Evolutionary conservation across 1,140 invertebrate species (phyloP), one percentile per base, ranked within the genome.

Genomic region (Zaprionus nigranus): DNA sequence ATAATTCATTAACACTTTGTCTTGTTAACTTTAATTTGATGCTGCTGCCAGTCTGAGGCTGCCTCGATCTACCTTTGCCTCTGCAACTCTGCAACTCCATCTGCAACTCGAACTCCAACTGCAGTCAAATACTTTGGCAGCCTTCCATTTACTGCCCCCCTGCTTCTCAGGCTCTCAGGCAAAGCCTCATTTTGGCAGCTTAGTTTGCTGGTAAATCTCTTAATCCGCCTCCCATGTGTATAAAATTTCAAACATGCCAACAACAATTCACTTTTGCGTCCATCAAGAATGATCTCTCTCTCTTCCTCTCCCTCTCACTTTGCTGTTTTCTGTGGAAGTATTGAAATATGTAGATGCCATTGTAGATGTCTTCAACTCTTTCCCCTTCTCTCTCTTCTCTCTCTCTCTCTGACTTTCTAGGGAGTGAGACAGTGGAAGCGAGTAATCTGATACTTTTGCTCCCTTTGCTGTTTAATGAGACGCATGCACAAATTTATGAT

Each of bases 401-500:
- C 34, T 22, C 34, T 38, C 2, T 28, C 24, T 58, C 24, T 57
- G 57, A 60, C 38, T 46, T 46, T 57, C 4, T 20, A 46, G 34
- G 11, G n/a, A 26, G 22, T 30, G 20, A 22, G 46, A 20, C 5
- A 17, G 20, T 34, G 30, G 38, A 26, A 53, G 40, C 63, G 11
- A 61, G 90, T 90, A 91, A 91, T 84, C 75, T 75, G 86, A 91
- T 91, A 91, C 69, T 90, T 91, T 91, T 86, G 83, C 81, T 91
- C 81, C 85, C 84, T 82, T 92, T 83, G 69, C 69, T 90, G 90
- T 77, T 92, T 92, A 92, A 92, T 92, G 90, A 92, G 84, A 92
- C 91, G 84, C 75, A 91, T 92, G 90, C 90, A 92, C 90, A 92
- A 90, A 91, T 92, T 92, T 92, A 91, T 90, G 91, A 90, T 91